Conservation (phyloP, 2,113 vertebrate species). For the Callocephalon fimbriatum region DNA sequence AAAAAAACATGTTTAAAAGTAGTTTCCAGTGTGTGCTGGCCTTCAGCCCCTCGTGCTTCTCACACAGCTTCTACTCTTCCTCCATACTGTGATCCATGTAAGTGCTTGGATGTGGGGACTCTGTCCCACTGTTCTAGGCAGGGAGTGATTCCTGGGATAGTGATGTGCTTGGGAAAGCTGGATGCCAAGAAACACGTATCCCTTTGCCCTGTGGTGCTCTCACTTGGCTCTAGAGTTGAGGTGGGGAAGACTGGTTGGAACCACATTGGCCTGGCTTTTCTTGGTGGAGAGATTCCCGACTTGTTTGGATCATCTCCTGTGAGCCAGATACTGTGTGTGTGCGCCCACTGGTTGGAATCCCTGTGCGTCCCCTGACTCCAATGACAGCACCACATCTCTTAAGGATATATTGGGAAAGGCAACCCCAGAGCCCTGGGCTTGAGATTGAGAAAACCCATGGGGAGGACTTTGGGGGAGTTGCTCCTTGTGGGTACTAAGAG, state of each 20-base stretch:
- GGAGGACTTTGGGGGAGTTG: background rate
- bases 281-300: background rate
- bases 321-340: accelerated
- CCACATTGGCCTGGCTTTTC: background rate
- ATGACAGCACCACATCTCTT: background rate
- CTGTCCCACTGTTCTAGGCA: background rate
- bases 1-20: background rate
- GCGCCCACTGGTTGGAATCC: background rate
- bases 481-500: background rate
- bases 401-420: background rate
- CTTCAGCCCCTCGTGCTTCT: background rate
- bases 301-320: background rate
- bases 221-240: background rate
- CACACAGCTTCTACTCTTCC: accelerated
- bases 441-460: background rate
- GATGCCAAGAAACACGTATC: accelerated
- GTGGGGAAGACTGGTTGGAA: background rate
- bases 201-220: background rate
- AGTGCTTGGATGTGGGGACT: accelerated
- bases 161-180: background rate
- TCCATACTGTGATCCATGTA: background rate
- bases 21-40: background rate
- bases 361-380: background rate
- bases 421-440: background rate
- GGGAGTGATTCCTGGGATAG: background rate